A percentile compares a stretch with the other conserved stretches of the same genome.
Evolutionary conservation across 2,113 vertebrate genomes (phyloP).

Genomic region (Thalassarche chlororhynchos): DNA sequence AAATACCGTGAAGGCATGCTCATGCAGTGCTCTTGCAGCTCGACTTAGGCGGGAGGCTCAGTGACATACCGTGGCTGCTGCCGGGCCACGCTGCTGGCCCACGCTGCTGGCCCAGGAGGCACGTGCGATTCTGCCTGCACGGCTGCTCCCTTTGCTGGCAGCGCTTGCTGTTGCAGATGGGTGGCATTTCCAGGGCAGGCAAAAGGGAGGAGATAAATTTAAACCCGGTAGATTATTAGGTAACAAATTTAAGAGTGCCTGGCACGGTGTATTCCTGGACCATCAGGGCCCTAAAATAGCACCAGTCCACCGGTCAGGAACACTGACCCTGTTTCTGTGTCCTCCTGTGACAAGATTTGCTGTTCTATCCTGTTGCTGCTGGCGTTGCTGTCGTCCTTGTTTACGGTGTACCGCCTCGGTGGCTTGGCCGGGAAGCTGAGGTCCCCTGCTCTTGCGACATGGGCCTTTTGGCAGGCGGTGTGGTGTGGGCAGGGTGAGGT

Average conservation of each 20-base stretch:
- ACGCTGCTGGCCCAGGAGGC: not conserved
- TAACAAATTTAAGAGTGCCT: not conserved
- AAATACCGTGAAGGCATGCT: accelerated
- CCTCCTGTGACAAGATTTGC: not conserved
- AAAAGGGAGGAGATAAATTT: not conserved
- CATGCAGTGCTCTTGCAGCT: accelerated
- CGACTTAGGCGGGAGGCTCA: accelerated
- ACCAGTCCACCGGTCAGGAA: not conserved
- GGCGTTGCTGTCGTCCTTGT: accelerated
- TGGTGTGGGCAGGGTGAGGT: not conserved
- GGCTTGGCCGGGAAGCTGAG: not conserved
- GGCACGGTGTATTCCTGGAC: not conserved
- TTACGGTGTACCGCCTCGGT: accelerated
- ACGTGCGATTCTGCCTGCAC: accelerated
- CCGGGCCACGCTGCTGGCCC: not conserved
- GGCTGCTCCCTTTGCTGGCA: not conserved
- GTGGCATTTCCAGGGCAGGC: not conserved
- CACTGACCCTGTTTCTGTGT: not conserved
- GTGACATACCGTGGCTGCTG: not conserved
- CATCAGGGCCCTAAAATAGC: not conserved
- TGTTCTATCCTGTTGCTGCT: not conserved
- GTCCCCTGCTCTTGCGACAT: accelerated
- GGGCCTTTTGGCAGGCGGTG: not conserved
- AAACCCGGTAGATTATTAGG: not conserved
- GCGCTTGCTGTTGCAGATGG: not conserved